phyloP scores from a whole-genome alignment of 2,888 invertebrate genomes.

The Aleiodes alternator region DNA sequence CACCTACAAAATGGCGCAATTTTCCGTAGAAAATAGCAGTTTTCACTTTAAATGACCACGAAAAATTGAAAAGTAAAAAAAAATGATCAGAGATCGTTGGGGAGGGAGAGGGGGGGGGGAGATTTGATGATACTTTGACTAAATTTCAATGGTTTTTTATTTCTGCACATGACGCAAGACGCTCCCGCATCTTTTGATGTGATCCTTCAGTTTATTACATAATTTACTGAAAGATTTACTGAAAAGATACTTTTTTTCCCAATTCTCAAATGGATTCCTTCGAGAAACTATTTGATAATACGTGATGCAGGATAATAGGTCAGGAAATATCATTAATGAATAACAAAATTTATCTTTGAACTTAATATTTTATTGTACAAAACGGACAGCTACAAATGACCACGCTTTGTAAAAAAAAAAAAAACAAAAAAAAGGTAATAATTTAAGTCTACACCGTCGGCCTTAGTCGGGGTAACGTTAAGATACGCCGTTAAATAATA shows the following conservation, averaged over 20 bases:
- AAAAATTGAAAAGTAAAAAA: no score
- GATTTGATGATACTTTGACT: no score
- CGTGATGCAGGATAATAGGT: slow-evolving; percentile 4
- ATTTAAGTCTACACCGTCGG: slow-evolving; percentile 57
- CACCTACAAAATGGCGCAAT: no score
- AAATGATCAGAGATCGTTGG: no score
- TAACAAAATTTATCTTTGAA: slow-evolving; percentile 44
- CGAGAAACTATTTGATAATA: slow-evolving; percentile 19
- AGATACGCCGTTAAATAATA: slow-evolving; percentile 57
- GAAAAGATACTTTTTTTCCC: not conserved
- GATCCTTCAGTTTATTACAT: no score
- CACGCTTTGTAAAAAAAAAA: slow-evolving; percentile 53
- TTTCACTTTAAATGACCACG: no score
- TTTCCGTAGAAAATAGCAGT: no score
- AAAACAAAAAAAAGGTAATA: slow-evolving; percentile 52
- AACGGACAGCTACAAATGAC: slow-evolving; percentile 61
- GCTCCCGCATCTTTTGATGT: no score
- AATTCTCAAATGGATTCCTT: slow-evolving; percentile 8
- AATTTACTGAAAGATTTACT: no score
- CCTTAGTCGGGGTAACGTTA: slow-evolving; percentile 66
- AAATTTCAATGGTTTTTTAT: no score
- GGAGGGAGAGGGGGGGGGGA: no score
- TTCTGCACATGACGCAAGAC: no score
- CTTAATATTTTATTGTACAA: slow-evolving; percentile 63
- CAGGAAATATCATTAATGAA: not conserved